Conservation (phyloP, 2,113 vertebrate species). For the Antennarius striatus region DNA sequence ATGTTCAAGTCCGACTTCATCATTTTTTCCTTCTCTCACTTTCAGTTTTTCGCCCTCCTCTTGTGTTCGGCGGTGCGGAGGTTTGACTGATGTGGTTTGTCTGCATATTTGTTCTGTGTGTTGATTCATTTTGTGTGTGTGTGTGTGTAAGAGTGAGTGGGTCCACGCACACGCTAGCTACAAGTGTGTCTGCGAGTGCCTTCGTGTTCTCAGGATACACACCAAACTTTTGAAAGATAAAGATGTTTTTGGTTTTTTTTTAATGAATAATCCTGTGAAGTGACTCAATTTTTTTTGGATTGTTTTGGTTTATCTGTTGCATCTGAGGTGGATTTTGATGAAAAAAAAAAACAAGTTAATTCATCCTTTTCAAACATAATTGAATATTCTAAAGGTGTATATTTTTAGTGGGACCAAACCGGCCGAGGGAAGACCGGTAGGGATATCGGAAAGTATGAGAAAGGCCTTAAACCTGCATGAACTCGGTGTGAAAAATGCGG, state of each 20-base stretch:
- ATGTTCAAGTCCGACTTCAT: conserved; percentile 84
- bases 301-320: too few species aligned
- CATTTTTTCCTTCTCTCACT: conserved; percentile 72
- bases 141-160: conserved; percentile 6
- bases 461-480: neutral
- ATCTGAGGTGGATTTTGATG: too few species aligned
- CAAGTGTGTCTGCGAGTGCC: too few species aligned
- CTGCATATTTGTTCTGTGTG: conserved; percentile 37
- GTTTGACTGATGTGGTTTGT: conserved; percentile 58
- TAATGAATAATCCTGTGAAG: too few species aligned
- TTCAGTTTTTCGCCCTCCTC: conserved; percentile 31
- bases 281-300: neutral
- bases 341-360: too few species aligned
- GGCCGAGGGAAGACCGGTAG: too few species aligned
- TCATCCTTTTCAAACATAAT: too few species aligned
- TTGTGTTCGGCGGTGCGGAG: conserved; percentile 51
- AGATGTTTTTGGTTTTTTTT: too few species aligned
- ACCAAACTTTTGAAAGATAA: too few species aligned
- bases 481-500: neutral
- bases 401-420: too few species aligned
- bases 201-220: too few species aligned
- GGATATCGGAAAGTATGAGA: neutral
- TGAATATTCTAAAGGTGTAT: too few species aligned
- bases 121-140: conserved; percentile 29
- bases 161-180: conserved; percentile 1